phyloP scores from a whole-genome alignment of 2,888 invertebrate species.

The Trichogramma evanescens region DNA sequence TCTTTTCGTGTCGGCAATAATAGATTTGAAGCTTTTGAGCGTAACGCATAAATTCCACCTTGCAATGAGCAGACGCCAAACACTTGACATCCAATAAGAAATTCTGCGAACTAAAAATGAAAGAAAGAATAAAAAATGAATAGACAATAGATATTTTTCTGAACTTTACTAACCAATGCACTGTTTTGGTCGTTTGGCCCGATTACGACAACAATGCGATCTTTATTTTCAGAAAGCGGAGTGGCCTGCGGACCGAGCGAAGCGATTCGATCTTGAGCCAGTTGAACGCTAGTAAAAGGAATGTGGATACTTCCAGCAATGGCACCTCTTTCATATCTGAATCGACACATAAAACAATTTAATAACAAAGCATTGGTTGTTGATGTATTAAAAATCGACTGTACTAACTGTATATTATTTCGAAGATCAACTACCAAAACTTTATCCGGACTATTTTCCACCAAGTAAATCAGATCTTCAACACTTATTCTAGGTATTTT shows the following conservation, averaged over 20 bases:
- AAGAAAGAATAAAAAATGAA: constrained; percentile 22
- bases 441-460: constrained; percentile 55
- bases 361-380: background rate
- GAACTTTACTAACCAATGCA: constrained; percentile 54
- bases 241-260: constrained; percentile 60
- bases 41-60: constrained; percentile 77
- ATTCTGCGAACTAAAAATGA: constrained; percentile 71
- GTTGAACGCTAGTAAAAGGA: constrained; percentile 73
- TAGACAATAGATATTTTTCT: background rate
- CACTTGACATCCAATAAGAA: constrained; percentile 71
- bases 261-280: constrained; percentile 64
- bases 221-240: constrained; percentile 56
- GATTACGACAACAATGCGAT: constrained; percentile 68
- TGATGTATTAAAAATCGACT: background rate
- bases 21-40: constrained; percentile 59
- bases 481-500: constrained; percentile 71
- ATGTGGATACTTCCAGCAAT: constrained; percentile 80
- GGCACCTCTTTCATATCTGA: constrained; percentile 70
- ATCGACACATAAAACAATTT: background rate
- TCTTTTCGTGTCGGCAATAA: constrained; percentile 36
- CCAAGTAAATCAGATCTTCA: constrained; percentile 70
- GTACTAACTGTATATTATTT: constrained; percentile 55
- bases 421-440: constrained; percentile 66
- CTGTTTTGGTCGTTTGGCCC: constrained; percentile 73
- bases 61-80: constrained; percentile 78